Conservation (phyloP, 2,888 invertebrate species). For the Andrena trimmerana region DNA sequence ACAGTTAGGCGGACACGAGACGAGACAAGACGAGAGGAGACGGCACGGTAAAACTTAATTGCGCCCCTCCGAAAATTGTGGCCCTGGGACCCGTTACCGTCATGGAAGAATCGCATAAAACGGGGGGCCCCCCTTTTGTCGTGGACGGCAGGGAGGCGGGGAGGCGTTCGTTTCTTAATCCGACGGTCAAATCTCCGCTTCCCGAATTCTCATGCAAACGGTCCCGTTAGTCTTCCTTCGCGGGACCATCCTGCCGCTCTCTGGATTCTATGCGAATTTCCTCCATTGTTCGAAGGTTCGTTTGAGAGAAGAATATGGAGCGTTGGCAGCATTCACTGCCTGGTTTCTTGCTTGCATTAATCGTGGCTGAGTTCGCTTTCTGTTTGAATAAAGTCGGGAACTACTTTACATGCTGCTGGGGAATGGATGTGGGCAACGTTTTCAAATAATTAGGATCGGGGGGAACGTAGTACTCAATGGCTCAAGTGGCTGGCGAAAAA, state of each 20-base stretch:
- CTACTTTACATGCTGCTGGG: too few relatives aligned
- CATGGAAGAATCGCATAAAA: conserved; percentile 37
- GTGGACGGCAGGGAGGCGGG: conserved; percentile 27
- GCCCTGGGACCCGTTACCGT: conserved; percentile 28
- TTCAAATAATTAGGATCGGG: too few relatives aligned
- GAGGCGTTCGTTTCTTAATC: conserved; percentile 27
- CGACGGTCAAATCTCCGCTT: conserved; percentile 18
- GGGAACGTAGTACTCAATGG: too few relatives aligned
- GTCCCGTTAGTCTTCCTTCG: conserved; percentile 28
- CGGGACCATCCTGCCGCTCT: background rate
- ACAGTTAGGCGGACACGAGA: conserved; percentile 39
- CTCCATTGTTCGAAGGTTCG: conserved; percentile 16
- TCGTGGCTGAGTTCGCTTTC: too few relatives aligned
- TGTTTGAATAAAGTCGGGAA: too few relatives aligned
- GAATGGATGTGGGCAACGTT: too few relatives aligned
- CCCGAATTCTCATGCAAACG: conserved; percentile 42
- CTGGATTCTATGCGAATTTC: conserved; percentile 29
- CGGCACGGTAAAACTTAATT: conserved; percentile 45
- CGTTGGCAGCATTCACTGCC: background rate
- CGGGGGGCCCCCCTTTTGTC: conserved; percentile 17
- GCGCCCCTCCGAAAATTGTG: conserved; percentile 41
- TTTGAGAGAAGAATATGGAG: conserved; percentile 1
- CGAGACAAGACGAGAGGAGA: background rate
- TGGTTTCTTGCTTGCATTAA: too few relatives aligned
- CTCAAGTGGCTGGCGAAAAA: too few relatives aligned